These are phyloP conservation scores for Hippocampus abdominalis DNA, from an alignment of 2,113 vertebrate genomes.

Conservation along the genomic window DNA sequence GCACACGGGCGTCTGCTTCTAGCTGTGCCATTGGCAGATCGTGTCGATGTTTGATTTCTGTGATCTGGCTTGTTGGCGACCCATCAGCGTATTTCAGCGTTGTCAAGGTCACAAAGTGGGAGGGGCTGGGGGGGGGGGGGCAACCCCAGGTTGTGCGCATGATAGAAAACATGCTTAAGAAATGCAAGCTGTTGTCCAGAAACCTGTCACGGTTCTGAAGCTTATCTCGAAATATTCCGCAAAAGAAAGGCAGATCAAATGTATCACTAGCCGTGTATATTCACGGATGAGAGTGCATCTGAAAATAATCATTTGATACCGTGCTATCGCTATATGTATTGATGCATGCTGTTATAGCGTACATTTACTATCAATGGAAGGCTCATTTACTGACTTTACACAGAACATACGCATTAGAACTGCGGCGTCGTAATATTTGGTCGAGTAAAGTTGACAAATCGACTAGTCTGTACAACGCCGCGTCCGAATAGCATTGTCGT, in stretches of 20 bases:
- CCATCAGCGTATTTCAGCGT: slow-evolving; percentile 25
- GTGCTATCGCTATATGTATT: too few relatives aligned
- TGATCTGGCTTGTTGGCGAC: slow-evolving; percentile 34
- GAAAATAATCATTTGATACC: slow-evolving; percentile 26
- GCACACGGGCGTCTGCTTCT: slow-evolving; percentile 10
- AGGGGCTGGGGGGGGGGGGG: not conserved
- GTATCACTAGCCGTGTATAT: slow-evolving; percentile 43
- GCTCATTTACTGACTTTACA: too few relatives aligned
- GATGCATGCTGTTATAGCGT: too few relatives aligned
- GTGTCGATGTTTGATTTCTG: slow-evolving; percentile 30
- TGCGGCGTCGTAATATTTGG: too few relatives aligned
- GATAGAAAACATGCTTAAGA: slow-evolving; percentile 37
- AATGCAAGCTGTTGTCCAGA: slow-evolving; percentile 36
- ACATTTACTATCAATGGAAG: too few relatives aligned
- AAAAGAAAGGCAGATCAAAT: slow-evolving; percentile 43
- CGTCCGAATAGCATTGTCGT: too few relatives aligned
- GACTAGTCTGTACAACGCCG: too few relatives aligned
- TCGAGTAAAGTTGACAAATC: too few relatives aligned
- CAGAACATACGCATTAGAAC: too few relatives aligned
- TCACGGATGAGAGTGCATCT: slow-evolving; percentile 54
- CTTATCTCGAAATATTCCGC: slow-evolving; percentile 38
- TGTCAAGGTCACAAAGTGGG: slow-evolving; percentile 32
- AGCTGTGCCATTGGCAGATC: not conserved
- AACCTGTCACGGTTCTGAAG: slow-evolving; percentile 38
- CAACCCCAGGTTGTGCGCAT: slow-evolving; percentile 33